Evolutionary conservation across 2,113 vertebrate genomes (phyloP).

Genomic region (Cranoglanis bouderius): DNA sequence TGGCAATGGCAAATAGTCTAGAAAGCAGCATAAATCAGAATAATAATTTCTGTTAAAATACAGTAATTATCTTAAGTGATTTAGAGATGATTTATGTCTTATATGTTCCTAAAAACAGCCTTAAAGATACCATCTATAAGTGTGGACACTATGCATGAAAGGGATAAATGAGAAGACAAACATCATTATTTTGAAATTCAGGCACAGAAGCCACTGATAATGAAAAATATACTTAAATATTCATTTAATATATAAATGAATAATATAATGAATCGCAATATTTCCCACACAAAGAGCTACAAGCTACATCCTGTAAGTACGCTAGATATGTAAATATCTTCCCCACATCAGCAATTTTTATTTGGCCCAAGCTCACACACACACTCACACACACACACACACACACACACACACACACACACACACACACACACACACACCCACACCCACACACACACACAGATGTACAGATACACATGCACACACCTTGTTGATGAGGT

Average conservation of each 20-base stretch:
- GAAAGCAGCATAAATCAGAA: not conserved
- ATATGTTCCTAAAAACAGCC: not conserved
- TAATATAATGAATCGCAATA: not conserved
- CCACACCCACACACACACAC: conserved; percentile 20
- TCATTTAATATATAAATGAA: not conserved
- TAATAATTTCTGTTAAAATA: not conserved
- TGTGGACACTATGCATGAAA: not conserved
- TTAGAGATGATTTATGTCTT: not conserved
- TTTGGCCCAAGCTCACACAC: not conserved
- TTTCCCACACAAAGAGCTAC: not conserved
- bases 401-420: not conserved
- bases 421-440: not conserved
- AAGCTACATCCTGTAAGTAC: not conserved
- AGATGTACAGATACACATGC: conserved; percentile 17
- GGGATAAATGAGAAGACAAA: not conserved
- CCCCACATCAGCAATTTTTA: conserved; percentile 11
- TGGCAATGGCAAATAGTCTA: not conserved
- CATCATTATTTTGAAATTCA: not conserved
- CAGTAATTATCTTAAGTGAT: not conserved
- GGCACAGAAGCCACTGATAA: not conserved
- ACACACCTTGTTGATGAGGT: conserved; percentile 60
- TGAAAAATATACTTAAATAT: not conserved
- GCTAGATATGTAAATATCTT: not conserved
- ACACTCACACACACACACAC: not conserved
- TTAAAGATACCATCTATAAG: not conserved